Conservation (phyloP, 2,888 invertebrate species). For the Ametastegia equiseti region DNA sequence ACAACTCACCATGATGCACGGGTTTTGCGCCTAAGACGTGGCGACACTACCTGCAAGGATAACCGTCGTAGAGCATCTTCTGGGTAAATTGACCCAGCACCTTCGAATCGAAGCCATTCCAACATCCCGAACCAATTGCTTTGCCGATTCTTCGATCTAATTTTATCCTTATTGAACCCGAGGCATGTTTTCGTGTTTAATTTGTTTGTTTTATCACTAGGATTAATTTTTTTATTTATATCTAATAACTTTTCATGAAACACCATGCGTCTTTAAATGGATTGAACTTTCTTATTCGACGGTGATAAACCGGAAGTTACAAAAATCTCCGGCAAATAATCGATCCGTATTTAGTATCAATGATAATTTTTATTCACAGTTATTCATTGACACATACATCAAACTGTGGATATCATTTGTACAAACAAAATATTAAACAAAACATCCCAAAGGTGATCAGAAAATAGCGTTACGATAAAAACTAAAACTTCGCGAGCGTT, state of each 20-base stretch:
- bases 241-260: constrained; percentile 23
- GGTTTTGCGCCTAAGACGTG: constrained; percentile 54
- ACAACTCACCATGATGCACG: constrained; percentile 52
- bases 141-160: not conserved
- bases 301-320: not conserved
- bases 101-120: constrained; percentile 53
- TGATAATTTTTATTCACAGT: not conserved
- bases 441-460: not conserved
- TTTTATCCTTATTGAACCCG: not conserved
- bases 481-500: not conserved
- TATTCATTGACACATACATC: not conserved
- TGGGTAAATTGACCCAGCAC: constrained; percentile 49
- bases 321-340: not conserved
- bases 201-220: not conserved
- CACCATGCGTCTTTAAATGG: constrained; percentile 1
- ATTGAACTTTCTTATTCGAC: not conserved
- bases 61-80: constrained; percentile 54
- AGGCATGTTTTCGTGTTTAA: not conserved
- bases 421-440: not conserved
- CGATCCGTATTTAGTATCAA: too few species aligned
- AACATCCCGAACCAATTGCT: constrained; percentile 44
- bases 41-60: constrained; percentile 52
- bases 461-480: not conserved
- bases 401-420: not conserved
- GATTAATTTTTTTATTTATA: not conserved